Evolutionary conservation across 2,888 invertebrate genomes (phyloP).

Genomic region (Tipula confusa): DNA sequence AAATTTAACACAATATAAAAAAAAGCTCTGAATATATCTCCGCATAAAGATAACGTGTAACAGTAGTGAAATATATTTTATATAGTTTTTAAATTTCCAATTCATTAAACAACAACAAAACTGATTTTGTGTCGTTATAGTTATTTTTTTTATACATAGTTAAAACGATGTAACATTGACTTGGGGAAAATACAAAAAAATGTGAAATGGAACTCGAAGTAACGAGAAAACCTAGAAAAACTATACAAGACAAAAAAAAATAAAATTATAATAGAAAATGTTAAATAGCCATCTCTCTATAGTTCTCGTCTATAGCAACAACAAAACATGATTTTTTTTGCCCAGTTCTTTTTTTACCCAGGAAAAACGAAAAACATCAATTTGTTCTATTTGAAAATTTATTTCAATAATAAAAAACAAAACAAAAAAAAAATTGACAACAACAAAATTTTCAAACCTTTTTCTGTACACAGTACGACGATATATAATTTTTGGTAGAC

Average conservation of each 20-base stretch:
- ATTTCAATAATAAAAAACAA: neutral
- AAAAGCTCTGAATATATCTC: no score
- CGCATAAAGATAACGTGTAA: neutral
- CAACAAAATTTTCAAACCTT: no score
- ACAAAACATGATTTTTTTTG: neutral
- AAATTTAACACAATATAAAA: neutral
- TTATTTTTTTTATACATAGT: neutral
- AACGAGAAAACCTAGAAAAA: neutral
- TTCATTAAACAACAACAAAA: constrained; percentile 25
- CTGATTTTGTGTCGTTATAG: neutral
- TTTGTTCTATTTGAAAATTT: neutral
- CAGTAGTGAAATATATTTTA: neutral
- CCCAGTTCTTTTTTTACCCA: neutral
- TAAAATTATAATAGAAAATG: neutral
- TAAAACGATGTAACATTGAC: neutral
- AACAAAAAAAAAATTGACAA: no score
- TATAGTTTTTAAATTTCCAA: neutral
- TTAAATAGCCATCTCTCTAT: neutral
- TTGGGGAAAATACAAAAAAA: neutral
- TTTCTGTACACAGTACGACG: neutral
- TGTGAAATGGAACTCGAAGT: neutral
- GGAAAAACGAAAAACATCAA: neutral
- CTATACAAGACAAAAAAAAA: neutral
- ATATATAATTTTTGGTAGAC: neutral
- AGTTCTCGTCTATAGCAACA: no score